A percentile compares a stretch with the other conserved stretches of the same genome.
These are phyloP conservation scores for Acanthis flammea DNA, from an alignment of 2,797 vertebrate species.

Conservation along the genomic window DNA sequence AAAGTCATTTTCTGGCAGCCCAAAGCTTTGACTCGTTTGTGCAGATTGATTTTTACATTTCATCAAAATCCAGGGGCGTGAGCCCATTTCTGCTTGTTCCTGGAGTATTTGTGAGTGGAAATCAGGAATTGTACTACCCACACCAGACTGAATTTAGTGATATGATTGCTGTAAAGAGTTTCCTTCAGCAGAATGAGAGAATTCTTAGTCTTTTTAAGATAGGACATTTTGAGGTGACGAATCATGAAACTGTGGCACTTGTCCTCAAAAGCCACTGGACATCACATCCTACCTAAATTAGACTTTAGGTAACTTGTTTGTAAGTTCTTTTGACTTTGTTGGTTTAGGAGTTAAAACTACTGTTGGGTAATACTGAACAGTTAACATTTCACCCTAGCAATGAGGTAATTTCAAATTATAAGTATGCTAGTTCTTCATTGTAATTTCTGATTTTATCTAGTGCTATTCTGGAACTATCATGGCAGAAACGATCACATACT, in stretches of 20 bases:
- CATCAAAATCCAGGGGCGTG: neutral
- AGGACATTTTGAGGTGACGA: neutral
- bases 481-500: neutral
- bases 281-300: neutral
- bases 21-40: fast-evolving
- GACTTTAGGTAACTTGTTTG: neutral
- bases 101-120: neutral
- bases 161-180: neutral
- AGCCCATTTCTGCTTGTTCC: neutral
- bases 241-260: neutral
- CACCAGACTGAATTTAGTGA: neutral
- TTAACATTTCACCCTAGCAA: neutral
- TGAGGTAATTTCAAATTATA: neutral
- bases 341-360: neutral
- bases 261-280: neutral
- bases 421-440: neutral
- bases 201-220: neutral
- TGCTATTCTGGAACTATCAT: neutral
- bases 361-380: neutral
- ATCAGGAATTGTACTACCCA: neutral
- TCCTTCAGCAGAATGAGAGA: neutral
- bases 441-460: neutral
- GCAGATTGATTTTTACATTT: neutral
- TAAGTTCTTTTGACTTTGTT: neutral
- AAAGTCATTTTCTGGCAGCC: neutral